Base-by-base conservation (phyloP, 2,888 invertebrate genomes). In the Archips xylosteana region DNA sequence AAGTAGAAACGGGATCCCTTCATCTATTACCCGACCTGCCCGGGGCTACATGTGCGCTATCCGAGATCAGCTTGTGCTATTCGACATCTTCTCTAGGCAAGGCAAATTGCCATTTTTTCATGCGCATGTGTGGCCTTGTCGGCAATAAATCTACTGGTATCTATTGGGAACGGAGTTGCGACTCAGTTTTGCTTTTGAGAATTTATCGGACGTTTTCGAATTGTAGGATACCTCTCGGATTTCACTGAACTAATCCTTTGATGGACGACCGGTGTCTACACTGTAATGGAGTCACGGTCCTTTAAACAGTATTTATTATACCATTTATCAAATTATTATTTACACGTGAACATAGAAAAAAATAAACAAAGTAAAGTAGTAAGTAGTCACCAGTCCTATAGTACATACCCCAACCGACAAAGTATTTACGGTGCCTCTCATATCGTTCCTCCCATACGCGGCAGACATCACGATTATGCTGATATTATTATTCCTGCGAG, bases 71-170 rank as follows among this genome's bases (percentile, higher is more conserved):
- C 51, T 1, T 51, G 36, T 34, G n/a, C 13, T 69, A 36, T 36
- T 65, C 64, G 23, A 54, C 47, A 51, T 51, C 59, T 63, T 64
- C 12, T 49, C 32, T 34, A 54, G 57, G 59, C 62, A 57, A 34
- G 68, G 51, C 66, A 67, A 71, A 74, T 71, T 71, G 71, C 47
- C 71, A 66, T 71, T 66, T 71, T 74, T 57, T 66, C 61, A 66
- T 71, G 67, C 71, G 70, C 74, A 74, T 71, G 70, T 66, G 66
- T 70, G 34, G 45, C 34, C 60, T 34, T 57, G 54, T 39, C 15
- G 64, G 70, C 74, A 54, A 70, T 73, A 74, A 74, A 70, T 69
- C 74, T 70, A 66, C 23, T 54, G 65, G 54, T 74, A 74, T 74
- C 70, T 74, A 74, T 74, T 66, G 65, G 61, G 64, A 64, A 65